Percentiles rank a stretch among this genome's conserved stretches.
Conservation (phyloP, 2,797 vertebrate species). For the Sparus aurata region DNA sequence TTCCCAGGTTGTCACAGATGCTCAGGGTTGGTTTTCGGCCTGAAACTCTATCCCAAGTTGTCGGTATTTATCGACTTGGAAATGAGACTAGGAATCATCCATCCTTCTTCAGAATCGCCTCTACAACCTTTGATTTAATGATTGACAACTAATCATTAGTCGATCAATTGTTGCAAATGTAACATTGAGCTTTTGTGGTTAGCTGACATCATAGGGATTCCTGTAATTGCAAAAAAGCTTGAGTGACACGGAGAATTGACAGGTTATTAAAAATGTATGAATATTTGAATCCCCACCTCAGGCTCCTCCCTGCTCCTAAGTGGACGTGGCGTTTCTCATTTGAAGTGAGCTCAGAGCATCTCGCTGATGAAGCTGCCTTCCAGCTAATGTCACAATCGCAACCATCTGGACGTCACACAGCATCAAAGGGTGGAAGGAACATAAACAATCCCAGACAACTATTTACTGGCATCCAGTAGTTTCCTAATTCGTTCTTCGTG, state of each 20-base stretch:
- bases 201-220: not conserved
- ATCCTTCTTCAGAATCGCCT: too few relatives aligned
- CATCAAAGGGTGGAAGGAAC: conserved; percentile 64
- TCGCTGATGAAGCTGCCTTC: conserved; percentile 43
- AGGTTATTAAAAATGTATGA: conserved; percentile 60
- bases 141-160: too few relatives aligned
- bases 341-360: conserved; percentile 36
- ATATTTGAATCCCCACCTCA: conserved; percentile 43
- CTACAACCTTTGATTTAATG: too few relatives aligned
- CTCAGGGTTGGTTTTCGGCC: too few relatives aligned
- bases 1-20: too few relatives aligned
- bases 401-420: conserved; percentile 67
- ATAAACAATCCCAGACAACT: conserved; percentile 65
- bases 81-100: too few relatives aligned
- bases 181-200: not conserved
- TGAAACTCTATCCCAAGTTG: too few relatives aligned
- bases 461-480: conserved; percentile 64
- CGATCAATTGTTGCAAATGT: too few relatives aligned
- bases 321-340: conserved; percentile 41
- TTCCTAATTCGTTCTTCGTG: conserved; percentile 36
- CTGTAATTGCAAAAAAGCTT: conserved; percentile 17
- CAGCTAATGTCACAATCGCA: conserved; percentile 61
- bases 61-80: too few relatives aligned
- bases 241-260: conserved; percentile 33
- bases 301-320: conserved; percentile 45